Percentiles rank a stretch among this genome's conserved stretches.
Conservation (phyloP, 2,888 invertebrate species). For the Ophonus ardosiacus region DNA sequence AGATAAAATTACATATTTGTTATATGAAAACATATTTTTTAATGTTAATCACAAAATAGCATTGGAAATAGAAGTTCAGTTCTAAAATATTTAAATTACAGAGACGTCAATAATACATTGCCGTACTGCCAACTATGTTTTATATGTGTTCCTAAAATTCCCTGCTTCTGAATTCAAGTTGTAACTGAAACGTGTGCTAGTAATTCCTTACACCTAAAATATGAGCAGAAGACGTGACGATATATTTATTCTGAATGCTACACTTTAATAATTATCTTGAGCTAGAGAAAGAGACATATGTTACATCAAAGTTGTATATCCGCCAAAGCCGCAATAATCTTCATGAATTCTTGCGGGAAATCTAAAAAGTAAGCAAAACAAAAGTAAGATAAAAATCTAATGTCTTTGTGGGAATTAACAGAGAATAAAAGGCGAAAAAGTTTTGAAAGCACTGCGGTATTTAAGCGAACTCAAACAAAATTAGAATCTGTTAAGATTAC, state of each 20-base stretch:
- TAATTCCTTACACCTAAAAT: not conserved
- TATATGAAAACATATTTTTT: no score
- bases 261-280: not conserved
- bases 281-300: not conserved
- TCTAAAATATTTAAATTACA: no score
- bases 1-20: no score
- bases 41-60: no score
- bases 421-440: not conserved
- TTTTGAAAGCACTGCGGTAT: not conserved
- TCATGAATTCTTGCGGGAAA: not conserved
- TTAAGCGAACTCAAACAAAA: slow-evolving; percentile 27
- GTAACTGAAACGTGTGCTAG: not conserved
- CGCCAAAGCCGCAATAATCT: not conserved
- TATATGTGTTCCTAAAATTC: no score
- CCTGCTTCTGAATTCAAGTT: not conserved
- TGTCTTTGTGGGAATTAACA: not conserved
- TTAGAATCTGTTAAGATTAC: slow-evolving; percentile 1
- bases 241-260: not conserved
- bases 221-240: not conserved
- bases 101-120: no score
- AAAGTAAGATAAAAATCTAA: not conserved
- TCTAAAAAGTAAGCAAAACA: not conserved
- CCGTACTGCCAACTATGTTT: no score
- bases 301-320: not conserved
- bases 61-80: no score